A percentile compares a stretch with the other conserved stretches of the same genome.
Conservation (phyloP, 2,888 invertebrate genomes). For the Tachystola acroxantha region DNA sequence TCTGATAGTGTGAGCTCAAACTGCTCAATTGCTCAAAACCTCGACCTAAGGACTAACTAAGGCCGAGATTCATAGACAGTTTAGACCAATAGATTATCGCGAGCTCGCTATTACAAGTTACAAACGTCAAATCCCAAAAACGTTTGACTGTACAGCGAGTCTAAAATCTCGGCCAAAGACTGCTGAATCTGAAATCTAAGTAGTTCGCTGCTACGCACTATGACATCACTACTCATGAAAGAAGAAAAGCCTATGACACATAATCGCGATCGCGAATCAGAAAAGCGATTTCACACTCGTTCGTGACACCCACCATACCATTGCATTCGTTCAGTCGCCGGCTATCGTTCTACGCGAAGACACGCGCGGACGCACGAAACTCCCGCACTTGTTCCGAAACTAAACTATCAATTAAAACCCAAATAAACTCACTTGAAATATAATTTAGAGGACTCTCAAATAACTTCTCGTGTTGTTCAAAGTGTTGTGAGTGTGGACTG, state of each 20-base stretch:
- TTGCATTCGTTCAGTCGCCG: conserved; percentile 16
- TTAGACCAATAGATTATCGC: too few relatives aligned
- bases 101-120: too few relatives aligned
- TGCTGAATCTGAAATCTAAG: too few relatives aligned
- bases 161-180: too few relatives aligned
- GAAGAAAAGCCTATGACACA: not conserved
- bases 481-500: not conserved
- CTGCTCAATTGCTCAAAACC: too few relatives aligned
- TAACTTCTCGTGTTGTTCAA: not conserved
- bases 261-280: not conserved
- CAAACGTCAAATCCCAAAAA: too few relatives aligned
- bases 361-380: conserved; percentile 14
- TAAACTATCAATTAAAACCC: not conserved
- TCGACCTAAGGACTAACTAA: too few relatives aligned
- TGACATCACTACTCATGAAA: too few relatives aligned
- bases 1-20: too few relatives aligned
- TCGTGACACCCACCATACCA: conserved; percentile 4
- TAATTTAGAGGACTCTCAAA: not conserved
- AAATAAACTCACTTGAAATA: not conserved
- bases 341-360: conserved; percentile 16
- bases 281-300: not conserved
- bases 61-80: too few relatives aligned
- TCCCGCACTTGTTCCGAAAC: not conserved
- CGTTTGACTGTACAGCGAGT: too few relatives aligned
- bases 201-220: too few relatives aligned